Percentiles rank a stretch among this genome's conserved stretches.
phyloP scores from a whole-genome alignment of 2,888 invertebrate species.

The Pterostichus madidus region DNA sequence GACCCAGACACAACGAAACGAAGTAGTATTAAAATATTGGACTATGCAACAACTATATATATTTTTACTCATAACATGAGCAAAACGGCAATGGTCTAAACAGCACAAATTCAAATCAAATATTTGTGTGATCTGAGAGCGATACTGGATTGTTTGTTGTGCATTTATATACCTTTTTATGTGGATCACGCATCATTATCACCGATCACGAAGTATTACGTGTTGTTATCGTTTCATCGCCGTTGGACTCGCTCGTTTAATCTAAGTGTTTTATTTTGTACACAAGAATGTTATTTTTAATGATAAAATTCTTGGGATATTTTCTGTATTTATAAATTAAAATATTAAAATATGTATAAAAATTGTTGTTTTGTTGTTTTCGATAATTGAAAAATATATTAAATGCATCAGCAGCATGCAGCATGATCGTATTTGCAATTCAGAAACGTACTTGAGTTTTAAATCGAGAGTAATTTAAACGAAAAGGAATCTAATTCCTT shows the following conservation, averaged over 20 bases:
- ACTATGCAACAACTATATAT: too few relatives aligned
- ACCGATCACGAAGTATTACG: conserved; percentile 29
- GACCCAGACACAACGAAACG: too few relatives aligned
- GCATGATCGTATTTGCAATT: background rate
- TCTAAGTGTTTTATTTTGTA: conserved; percentile 23
- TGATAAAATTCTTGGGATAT: background rate
- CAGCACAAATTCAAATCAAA: too few relatives aligned
- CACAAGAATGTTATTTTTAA: background rate
- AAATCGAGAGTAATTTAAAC: conserved; percentile 9
- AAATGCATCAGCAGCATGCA: too few relatives aligned
- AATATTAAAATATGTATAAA: too few relatives aligned
- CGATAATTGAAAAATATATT: too few relatives aligned
- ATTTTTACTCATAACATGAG: too few relatives aligned
- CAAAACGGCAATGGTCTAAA: background rate
- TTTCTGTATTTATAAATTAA: too few relatives aligned
- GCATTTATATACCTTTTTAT: conserved; percentile 12
- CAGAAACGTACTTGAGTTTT: background rate
- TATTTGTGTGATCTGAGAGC: background rate
- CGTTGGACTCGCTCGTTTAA: conserved; percentile 3
- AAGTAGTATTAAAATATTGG: too few relatives aligned
- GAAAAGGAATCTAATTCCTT: conserved; percentile 12
- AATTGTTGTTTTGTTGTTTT: too few relatives aligned
- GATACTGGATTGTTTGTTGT: background rate
- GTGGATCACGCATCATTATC: conserved; percentile 19
- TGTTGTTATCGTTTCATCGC: conserved; percentile 3